Evolutionary conservation across 2,113 vertebrate species (phyloP).

Genomic region (Boulengeromyrus knoepffleri): DNA sequence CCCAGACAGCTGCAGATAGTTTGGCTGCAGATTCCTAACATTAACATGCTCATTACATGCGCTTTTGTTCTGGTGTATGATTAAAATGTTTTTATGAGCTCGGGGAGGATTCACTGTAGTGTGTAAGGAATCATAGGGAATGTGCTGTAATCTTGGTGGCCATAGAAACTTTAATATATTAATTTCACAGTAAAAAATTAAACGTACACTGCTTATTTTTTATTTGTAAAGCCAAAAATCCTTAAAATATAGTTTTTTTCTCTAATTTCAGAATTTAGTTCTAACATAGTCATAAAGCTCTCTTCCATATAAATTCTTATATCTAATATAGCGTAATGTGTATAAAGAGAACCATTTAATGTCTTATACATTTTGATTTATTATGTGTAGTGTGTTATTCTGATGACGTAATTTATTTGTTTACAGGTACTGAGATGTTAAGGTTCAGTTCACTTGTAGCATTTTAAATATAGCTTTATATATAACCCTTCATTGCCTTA

Average conservation of each 20-base stretch:
- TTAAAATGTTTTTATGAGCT: not conserved
- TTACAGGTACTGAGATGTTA: not conserved
- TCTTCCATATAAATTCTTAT: not conserved
- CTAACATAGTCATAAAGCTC: not conserved
- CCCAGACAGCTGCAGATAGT: not conserved
- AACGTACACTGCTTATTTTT: not conserved
- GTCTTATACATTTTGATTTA: not conserved
- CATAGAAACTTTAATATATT: not conserved
- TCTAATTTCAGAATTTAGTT: not conserved
- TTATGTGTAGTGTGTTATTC: no score
- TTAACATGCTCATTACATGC: not conserved
- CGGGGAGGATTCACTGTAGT: not conserved
- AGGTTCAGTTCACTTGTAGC: not conserved
- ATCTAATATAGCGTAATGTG: not conserved
- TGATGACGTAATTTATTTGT: not conserved
- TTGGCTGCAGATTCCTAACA: not conserved
- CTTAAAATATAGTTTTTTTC: not conserved
- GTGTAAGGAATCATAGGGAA: not conserved
- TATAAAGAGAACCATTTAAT: not conserved
- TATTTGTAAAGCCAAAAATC: not conserved
- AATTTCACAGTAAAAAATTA: not conserved
- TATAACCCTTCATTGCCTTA: not conserved
- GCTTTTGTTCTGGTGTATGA: not conserved
- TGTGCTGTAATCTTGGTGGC: not conserved
- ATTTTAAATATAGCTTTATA: not conserved